Evolutionary conservation across 2,113 vertebrate species (phyloP), one percentile per base, ranked within the genome.

Genomic region (Pterophyllum scalare): DNA sequence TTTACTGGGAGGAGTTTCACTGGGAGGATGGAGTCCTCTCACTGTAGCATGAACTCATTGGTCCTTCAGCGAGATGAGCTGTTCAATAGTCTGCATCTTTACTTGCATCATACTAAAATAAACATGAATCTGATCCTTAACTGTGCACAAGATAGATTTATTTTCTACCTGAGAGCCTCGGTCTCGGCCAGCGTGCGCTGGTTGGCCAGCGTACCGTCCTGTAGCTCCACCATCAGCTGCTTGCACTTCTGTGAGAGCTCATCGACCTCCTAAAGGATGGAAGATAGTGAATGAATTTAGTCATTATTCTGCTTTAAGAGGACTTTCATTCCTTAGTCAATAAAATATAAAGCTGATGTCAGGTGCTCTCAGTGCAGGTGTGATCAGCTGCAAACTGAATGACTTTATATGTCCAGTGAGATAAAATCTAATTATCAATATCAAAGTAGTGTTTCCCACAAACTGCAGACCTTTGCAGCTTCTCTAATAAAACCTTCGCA

Each of bases 31-130:
- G 57, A 24, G 7, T 3, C 11, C 1, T 64, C 38, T n/a, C n/a
- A n/a, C n/a, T n/a, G n/a, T 64, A 20, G 61, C 20, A 22, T 38
- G 22, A 0, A 22, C 0, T 22, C 61, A 64, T 64, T 22, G 31
- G 20, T 64, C 61, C 33, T 64, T 64, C 20, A 64, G 33, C 61
- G 20, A 64, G 0, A 65, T 65, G 2, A 65, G 38, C 62, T 65
- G n/a, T 43, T 65, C 43, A 43, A 24, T 0, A 43, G 38, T 35
- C 7, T 65, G 35, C 43, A 65, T 46, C 5, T 19, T 46, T 26
- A 2, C 38, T 65, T 65, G 14, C 43, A 35, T 65, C 7, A 43
- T 26, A 65, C 62, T 46, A 65, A 65, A 65, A 43, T 17, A 65
- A 65, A 65, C 17, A 10, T 65, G 31, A 19, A n/a, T 46, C 62